Conservation (phyloP, 2,113 vertebrate genomes). For the Agelaius tricolor region DNA sequence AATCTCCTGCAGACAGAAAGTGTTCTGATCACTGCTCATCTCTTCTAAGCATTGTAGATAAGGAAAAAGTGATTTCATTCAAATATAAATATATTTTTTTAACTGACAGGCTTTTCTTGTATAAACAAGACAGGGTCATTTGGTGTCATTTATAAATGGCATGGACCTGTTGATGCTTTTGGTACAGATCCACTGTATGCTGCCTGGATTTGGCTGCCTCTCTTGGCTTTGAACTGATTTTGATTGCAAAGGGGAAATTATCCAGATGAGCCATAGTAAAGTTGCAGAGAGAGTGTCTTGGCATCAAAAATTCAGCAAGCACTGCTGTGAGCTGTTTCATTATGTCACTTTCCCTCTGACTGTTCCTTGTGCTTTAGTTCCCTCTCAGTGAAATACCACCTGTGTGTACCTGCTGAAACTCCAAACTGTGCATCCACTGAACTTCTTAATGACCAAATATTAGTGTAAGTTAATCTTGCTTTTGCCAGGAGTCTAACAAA, state of each 20-base stretch:
- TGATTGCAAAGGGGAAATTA: background rate
- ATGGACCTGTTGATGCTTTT: background rate
- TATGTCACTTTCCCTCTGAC: background rate
- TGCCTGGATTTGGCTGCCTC: background rate
- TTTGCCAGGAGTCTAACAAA: background rate
- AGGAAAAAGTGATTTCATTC: background rate
- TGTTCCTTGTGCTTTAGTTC: background rate
- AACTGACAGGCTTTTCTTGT: background rate
- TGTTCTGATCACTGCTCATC: background rate
- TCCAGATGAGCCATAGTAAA: background rate
- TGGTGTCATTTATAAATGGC: background rate
- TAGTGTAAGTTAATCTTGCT: background rate
- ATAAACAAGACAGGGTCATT: background rate
- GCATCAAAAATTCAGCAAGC: background rate
- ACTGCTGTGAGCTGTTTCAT: background rate
- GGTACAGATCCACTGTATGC: background rate
- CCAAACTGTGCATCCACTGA: background rate
- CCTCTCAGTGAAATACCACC: background rate
- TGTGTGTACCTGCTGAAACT: background rate
- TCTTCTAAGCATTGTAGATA: background rate
- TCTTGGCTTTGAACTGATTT: background rate
- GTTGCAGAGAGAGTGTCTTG: background rate
- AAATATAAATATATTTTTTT: background rate
- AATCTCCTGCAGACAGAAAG: background rate
- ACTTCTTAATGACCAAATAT: background rate